A percentile compares a stretch with the other conserved stretches of the same genome.
These are phyloP conservation scores for Plutella xylostella DNA, from an alignment of 2,888 invertebrate species.

Conservation along the genomic window DNA sequence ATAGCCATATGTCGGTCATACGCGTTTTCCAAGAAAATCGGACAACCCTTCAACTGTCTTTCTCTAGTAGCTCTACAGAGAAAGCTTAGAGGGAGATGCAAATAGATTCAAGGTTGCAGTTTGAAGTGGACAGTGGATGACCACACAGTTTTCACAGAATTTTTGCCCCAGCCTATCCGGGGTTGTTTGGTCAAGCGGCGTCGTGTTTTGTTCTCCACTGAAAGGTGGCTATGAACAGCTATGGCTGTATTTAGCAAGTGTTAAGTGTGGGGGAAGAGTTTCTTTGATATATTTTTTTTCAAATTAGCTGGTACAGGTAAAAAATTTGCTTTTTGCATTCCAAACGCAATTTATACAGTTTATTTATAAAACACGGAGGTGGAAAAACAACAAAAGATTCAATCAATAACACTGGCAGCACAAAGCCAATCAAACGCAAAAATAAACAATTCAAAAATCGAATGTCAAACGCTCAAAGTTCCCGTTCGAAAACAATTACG, in stretches of 20 bases:
- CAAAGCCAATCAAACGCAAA: slow-evolving; percentile 1
- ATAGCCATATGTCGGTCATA: slow-evolving; percentile 48
- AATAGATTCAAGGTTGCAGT: slow-evolving; percentile 33
- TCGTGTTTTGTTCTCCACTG: slow-evolving; percentile 14
- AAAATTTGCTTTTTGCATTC: no score
- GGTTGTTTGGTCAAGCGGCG: slow-evolving; percentile 40
- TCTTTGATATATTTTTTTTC: neutral
- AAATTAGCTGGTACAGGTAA: no score
- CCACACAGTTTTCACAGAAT: slow-evolving; percentile 40
- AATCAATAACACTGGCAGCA: no score
- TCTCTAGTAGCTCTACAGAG: slow-evolving; percentile 39
- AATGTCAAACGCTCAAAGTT: slow-evolving; percentile 4
- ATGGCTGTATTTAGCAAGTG: slow-evolving; percentile 11
- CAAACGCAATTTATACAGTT: no score
- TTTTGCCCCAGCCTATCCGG: slow-evolving; percentile 43
- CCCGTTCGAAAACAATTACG: slow-evolving; percentile 61
- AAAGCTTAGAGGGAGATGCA: slow-evolving; percentile 41
- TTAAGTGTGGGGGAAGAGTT: neutral
- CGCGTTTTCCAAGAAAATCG: slow-evolving; percentile 55
- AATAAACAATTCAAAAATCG: slow-evolving; percentile 31
- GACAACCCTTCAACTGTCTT: slow-evolving; percentile 59
- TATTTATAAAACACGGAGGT: no score
- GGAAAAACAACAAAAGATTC: no score
- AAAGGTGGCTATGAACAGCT: no score
- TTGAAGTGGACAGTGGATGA: slow-evolving; percentile 47